Evolutionary conservation across 2,797 vertebrate genomes (phyloP), one percentile per base, ranked within the genome.

Genomic region (Leptatherina wallacei): DNA sequence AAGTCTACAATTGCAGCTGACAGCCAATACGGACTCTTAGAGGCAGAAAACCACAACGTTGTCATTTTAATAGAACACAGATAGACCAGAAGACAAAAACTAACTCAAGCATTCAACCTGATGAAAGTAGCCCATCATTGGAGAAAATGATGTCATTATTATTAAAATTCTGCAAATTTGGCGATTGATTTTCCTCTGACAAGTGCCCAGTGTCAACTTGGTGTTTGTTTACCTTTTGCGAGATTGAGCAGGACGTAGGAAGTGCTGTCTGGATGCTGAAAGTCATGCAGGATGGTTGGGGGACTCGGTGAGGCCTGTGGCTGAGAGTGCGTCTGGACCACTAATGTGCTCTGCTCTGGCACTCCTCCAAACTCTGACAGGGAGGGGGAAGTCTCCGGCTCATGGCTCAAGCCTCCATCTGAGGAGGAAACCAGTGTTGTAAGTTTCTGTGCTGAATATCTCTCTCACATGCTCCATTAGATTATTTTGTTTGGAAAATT

Each of bases 211-310:
- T 9, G 3, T 62, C 29, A 6, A 10, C 29, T 44, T 12, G 13
- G 57, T 20, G 18, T 24, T 30, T 1, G 9, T 44, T 80, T 91
- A 98, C 98, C 97, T 95, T 98, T 97, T n/a, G 98, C 97, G 2
- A 99, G 92, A 85, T 98, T 99, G 74, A 99, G 96, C 51, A 99
- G 95, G 91, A 99, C 97, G 76, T 98, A 99, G 49, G 97, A 99
- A 51, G 96, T 96, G 92, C 94, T 97, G 78, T 99, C 97, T 5
- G 94, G 95, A 84, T 96, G 96, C 65, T 98, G 98, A 10, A 99
- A 93, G 86, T 99, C 97, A 78, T 99, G 97, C 77, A 99, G 93
- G 86, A 99, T 89, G 49, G 86, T 82, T 0, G 83, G 89, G 1
- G 93, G 94, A 79, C 94, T 91, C 88, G 90, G 83, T 72, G 94